Percentiles rank a stretch among this genome's conserved stretches.
Evolutionary conservation across 37 sponge, comb jelly and placozoan species (phyloP).

Genomic region (Halisarca cf. caerulea): DNA sequence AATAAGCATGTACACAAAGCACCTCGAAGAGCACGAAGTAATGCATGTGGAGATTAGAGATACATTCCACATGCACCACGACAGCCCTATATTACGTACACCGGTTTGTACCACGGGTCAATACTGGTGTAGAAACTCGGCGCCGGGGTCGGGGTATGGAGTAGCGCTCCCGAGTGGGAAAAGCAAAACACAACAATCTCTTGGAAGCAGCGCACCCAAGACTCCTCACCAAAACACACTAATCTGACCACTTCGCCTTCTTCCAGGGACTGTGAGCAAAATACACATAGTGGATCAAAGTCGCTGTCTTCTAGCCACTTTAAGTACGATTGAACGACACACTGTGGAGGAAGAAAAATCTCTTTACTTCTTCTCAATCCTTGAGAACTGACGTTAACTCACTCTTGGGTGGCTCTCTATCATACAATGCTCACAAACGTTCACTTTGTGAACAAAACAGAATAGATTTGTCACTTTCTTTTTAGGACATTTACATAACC

Average conservation of each 20-base stretch:
- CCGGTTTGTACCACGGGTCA: too few relatives aligned
- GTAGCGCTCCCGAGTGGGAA: too few relatives aligned
- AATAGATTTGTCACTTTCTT: slow-evolving; percentile 91
- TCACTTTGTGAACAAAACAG: slow-evolving; percentile 93
- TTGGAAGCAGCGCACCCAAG: too few relatives aligned
- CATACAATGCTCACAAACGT: slow-evolving; percentile 96
- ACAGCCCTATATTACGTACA: too few relatives aligned
- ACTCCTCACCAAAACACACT: slow-evolving; percentile 69
- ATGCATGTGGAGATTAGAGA: too few relatives aligned
- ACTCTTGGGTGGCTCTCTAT: slow-evolving; percentile 80
- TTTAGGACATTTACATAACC: slow-evolving; percentile 94
- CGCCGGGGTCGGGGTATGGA: too few relatives aligned
- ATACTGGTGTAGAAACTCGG: too few relatives aligned
- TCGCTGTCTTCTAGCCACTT: slow-evolving; percentile 97
- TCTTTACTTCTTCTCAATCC: background rate
- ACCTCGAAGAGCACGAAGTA: too few relatives aligned
- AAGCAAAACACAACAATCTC: too few relatives aligned
- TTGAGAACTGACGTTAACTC: slow-evolving; percentile 5
- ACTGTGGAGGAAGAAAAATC: slow-evolving; percentile 48
- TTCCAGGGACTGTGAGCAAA: slow-evolving; percentile 68
- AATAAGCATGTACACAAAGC: too few relatives aligned
- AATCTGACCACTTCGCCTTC: slow-evolving; percentile 76
- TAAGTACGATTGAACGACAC: slow-evolving; percentile 89
- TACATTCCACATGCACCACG: too few relatives aligned
- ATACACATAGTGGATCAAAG: slow-evolving; percentile 72